Evolutionary conservation across 2,113 vertebrate species (phyloP).

Genomic region (Heloderma charlesbogerti): DNA sequence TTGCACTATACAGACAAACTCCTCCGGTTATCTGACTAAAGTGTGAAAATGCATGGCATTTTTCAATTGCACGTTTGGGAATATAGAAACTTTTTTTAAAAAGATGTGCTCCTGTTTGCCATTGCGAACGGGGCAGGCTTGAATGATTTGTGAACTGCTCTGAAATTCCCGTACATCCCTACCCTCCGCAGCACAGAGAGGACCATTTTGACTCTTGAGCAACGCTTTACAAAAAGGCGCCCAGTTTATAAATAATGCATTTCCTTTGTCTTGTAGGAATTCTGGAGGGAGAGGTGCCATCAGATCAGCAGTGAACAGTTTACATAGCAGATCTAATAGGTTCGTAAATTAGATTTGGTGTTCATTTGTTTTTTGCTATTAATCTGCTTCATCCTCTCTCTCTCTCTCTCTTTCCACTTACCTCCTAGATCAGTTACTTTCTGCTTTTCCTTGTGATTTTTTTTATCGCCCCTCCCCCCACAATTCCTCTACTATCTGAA

Average conservation of each 20-base stretch:
- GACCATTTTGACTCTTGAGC: constrained; percentile 69
- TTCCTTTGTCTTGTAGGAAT: constrained; percentile 87
- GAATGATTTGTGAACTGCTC: no score
- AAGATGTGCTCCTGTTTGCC: no score
- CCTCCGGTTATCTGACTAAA: no score
- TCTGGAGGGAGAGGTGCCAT: constrained; percentile 87
- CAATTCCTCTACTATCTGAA: constrained; percentile 18
- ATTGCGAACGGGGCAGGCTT: no score
- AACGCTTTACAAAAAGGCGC: constrained; percentile 71
- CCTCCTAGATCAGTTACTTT: constrained; percentile 75
- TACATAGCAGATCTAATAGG: constrained; percentile 91
- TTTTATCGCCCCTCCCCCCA: constrained; percentile 65
- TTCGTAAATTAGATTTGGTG: constrained; percentile 88
- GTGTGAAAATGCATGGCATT: no score
- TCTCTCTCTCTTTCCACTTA: constrained; percentile 73
- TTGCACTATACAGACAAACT: no score
- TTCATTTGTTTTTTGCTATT: constrained; percentile 86
- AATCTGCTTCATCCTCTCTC: constrained; percentile 72
- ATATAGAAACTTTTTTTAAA: no score
- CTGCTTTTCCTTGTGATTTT: constrained; percentile 77
- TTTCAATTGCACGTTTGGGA: no score
- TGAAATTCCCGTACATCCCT: not conserved
- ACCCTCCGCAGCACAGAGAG: constrained; percentile 35
- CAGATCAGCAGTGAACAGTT: constrained; percentile 86
- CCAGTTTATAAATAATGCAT: constrained; percentile 85